Evolutionary conservation across 2,797 vertebrate species (phyloP).

Genomic region (Helostoma temminkii): DNA sequence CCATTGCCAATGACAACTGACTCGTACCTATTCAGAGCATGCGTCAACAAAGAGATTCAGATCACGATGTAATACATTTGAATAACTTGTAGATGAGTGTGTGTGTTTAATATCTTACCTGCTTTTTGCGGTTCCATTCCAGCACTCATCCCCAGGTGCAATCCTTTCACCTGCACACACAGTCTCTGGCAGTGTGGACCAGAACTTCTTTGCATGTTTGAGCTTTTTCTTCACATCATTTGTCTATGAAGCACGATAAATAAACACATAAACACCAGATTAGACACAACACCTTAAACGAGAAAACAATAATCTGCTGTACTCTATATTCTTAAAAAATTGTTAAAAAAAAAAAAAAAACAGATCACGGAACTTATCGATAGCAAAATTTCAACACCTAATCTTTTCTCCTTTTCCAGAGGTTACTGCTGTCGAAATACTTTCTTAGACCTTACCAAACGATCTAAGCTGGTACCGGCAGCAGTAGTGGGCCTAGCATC

Average conservation of each 20-base stretch:
- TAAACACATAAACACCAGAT: neutral
- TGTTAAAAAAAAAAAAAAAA: no score
- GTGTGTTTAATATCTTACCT: constrained; percentile 80
- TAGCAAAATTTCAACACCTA: no score
- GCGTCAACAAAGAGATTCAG: neutral
- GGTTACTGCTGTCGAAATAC: neutral
- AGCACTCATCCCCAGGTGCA: constrained; percentile 91
- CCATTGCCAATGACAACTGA: constrained; percentile 94
- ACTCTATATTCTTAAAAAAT: neutral
- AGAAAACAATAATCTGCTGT: neutral
- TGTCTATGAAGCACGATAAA: constrained; percentile 80
- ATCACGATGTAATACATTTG: neutral
- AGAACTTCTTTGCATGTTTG: constrained; percentile 97
- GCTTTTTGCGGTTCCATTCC: constrained; percentile 97
- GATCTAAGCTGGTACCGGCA: constrained; percentile 94
- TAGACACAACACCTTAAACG: neutral
- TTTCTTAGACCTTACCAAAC: constrained; percentile 87
- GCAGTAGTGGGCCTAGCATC: constrained; percentile 95
- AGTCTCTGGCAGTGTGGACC: constrained; percentile 94
- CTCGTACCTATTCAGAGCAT: constrained; percentile 85
- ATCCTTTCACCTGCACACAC: constrained; percentile 92
- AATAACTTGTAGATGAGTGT: neutral
- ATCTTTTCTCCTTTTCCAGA: no score
- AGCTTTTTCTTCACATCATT: constrained; percentile 96
- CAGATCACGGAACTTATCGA: no score